phyloP scores from a whole-genome alignment of 2,113 vertebrate genomes.

The Pionites leucogaster region DNA sequence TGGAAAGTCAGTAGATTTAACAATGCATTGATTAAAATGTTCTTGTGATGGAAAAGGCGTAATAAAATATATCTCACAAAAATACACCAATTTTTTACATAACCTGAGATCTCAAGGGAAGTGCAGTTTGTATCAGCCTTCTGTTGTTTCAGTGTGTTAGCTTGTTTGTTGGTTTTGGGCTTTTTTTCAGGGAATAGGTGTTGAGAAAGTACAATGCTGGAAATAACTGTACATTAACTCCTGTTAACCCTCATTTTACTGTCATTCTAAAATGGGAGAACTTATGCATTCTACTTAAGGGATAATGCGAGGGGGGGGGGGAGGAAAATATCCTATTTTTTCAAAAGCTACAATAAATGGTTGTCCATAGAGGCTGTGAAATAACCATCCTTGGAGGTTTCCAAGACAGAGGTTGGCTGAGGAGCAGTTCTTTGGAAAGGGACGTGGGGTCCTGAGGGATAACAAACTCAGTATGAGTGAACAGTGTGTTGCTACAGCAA shows the following conservation, averaged over 20 bases:
- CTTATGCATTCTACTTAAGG: background rate
- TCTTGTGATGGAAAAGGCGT: background rate
- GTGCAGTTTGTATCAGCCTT: background rate
- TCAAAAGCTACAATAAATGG: background rate
- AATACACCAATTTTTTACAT: background rate
- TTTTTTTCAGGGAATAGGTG: background rate
- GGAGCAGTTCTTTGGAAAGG: background rate
- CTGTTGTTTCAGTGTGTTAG: background rate
- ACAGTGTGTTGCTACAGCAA: background rate
- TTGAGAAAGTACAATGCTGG: background rate
- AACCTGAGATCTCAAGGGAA: background rate
- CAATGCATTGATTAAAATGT: conserved; percentile 27
- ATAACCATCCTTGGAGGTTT: background rate
- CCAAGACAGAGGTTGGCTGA: background rate
- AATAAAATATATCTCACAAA: background rate
- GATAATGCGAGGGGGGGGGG: background rate
- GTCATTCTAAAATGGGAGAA: background rate
- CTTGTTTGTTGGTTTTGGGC: background rate
- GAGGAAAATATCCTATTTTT: background rate
- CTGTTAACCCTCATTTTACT: background rate
- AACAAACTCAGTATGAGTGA: background rate
- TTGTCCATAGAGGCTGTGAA: background rate
- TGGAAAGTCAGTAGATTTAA: conserved; percentile 29
- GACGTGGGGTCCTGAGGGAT: background rate
- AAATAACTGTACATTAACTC: background rate